These are phyloP conservation scores for Mesopsocus fuscifrons DNA, from an alignment of 2,888 invertebrate species.

Conservation along the genomic window DNA sequence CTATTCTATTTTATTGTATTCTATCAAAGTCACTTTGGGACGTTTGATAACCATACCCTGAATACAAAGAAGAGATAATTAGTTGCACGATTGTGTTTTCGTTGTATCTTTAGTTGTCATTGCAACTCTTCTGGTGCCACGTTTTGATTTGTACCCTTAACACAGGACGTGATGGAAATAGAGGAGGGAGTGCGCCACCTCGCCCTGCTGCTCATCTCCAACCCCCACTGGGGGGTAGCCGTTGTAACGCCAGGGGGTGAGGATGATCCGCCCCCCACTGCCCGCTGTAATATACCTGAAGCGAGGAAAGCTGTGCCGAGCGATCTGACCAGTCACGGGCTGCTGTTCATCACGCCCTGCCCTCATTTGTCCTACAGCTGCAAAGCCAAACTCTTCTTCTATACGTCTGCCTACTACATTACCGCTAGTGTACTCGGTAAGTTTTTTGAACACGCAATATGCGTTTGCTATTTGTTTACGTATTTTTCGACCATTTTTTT, in stretches of 20 bases:
- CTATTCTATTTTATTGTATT: too few species aligned
- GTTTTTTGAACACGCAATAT: too few species aligned
- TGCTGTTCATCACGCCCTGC: slow-evolving; percentile 3
- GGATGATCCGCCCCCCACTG: slow-evolving; percentile 9
- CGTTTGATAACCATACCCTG: too few species aligned
- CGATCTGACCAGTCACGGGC: slow-evolving; percentile 13
- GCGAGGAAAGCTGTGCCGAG: slow-evolving; percentile 12
- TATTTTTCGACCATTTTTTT: too few species aligned
- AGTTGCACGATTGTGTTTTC: too few species aligned
- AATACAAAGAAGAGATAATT: too few species aligned
- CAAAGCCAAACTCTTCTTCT: not conserved
- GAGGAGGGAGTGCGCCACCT: slow-evolving; percentile 26
- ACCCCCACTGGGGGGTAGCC: slow-evolving; percentile 53
- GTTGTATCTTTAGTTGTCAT: too few species aligned
- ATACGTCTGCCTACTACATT: not conserved
- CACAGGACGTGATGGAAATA: slow-evolving; percentile 4
- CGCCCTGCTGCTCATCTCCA: slow-evolving; percentile 44
- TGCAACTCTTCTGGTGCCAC: too few species aligned
- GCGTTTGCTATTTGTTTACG: too few species aligned
- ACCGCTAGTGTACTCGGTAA: too few species aligned
- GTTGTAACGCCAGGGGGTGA: slow-evolving; percentile 32
- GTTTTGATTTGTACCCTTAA: too few species aligned
- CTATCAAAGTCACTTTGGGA: too few species aligned
- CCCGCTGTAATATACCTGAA: slow-evolving; percentile 10
- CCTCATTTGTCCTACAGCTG: slow-evolving; percentile 7